Evolutionary conservation across 2,797 vertebrate species (phyloP).

Genomic region (Esox masquinongy): DNA sequence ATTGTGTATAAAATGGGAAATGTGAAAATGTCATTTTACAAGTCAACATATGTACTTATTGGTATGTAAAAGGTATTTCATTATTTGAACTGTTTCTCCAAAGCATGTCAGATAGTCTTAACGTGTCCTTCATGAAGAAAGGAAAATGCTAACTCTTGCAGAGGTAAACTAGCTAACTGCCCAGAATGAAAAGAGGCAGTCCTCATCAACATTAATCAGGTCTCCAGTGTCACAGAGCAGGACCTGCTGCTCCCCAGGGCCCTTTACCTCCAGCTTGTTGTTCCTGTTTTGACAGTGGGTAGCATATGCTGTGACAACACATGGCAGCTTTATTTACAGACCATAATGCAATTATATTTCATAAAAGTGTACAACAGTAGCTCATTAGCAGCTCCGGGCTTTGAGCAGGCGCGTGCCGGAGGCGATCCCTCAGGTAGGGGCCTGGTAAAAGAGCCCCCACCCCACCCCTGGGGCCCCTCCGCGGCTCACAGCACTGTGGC

Average conservation of each 20-base stretch:
- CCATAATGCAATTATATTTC: constrained; percentile 94
- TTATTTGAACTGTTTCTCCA: not conserved
- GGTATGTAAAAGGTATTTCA: not conserved
- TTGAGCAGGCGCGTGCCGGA: constrained; percentile 69
- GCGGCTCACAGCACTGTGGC: constrained; percentile 41
- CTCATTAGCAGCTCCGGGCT: constrained; percentile 83
- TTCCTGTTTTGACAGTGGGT: constrained; percentile 90
- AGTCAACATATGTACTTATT: not conserved
- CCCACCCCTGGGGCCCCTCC: constrained; percentile 39
- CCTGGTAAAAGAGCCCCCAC: constrained; percentile 60
- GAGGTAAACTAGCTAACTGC: not conserved
- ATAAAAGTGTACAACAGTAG: constrained; percentile 98
- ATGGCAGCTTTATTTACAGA: constrained; percentile 94
- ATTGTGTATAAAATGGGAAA: no score
- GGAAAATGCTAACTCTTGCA: not conserved
- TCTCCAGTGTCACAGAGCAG: constrained; percentile 51
- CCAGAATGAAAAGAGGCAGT: not conserved
- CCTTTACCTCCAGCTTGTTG: constrained; percentile 69
- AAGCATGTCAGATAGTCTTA: not conserved
- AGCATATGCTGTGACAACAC: constrained; percentile 93
- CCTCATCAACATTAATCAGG: constrained; percentile 53
- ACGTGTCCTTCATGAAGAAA: not conserved
- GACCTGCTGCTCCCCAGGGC: constrained; percentile 50
- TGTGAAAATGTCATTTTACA: not conserved
- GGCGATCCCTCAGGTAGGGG: not conserved